A percentile compares a stretch with the other conserved stretches of the same genome.
Evolutionary conservation across 2,888 invertebrate species (phyloP).

Genomic region (Aporophyla lueneburgensis): DNA sequence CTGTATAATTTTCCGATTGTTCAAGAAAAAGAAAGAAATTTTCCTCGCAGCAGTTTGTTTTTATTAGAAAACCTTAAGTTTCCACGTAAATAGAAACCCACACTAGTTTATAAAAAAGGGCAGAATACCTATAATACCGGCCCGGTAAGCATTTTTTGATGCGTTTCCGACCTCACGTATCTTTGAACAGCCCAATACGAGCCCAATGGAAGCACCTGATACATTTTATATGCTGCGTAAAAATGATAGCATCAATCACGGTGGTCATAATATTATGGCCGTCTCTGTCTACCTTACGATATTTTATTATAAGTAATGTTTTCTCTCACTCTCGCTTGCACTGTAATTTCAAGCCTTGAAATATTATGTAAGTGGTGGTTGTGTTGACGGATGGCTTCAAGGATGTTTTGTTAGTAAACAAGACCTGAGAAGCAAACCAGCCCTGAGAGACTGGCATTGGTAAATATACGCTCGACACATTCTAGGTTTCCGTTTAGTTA

Average conservation of each 20-base stretch:
- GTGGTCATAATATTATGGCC: conserved; percentile 17
- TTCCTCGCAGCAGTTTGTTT: neutral
- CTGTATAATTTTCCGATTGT: no score
- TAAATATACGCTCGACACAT: conserved; percentile 11
- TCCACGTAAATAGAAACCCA: conserved; percentile 25
- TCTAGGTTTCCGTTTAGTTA: conserved; percentile 9
- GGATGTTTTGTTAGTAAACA: conserved; percentile 38
- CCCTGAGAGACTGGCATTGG: neutral
- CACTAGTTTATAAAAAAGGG: conserved; percentile 36
- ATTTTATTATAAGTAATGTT: neutral
- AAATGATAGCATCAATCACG: conserved; percentile 64
- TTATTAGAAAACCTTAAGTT: neutral
- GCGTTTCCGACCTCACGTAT: conserved; percentile 62
- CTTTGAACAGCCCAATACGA: conserved; percentile 52
- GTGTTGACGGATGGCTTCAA: conserved; percentile 3
- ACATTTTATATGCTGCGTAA: conserved; percentile 59
- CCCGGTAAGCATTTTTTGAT: conserved; percentile 65
- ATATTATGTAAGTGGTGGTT: conserved; percentile 30
- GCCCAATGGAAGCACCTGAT: conserved; percentile 57
- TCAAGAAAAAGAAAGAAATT: neutral
- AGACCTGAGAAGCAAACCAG: conserved; percentile 10
- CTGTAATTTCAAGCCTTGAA: conserved; percentile 43
- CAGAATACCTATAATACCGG: conserved; percentile 20
- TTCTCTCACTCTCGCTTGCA: conserved; percentile 26
- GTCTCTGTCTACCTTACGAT: conserved; percentile 25